Percentiles rank a stretch among this genome's conserved stretches.
phyloP scores from a whole-genome alignment of 2,888 invertebrate genomes.

The Meteorus colon region DNA sequence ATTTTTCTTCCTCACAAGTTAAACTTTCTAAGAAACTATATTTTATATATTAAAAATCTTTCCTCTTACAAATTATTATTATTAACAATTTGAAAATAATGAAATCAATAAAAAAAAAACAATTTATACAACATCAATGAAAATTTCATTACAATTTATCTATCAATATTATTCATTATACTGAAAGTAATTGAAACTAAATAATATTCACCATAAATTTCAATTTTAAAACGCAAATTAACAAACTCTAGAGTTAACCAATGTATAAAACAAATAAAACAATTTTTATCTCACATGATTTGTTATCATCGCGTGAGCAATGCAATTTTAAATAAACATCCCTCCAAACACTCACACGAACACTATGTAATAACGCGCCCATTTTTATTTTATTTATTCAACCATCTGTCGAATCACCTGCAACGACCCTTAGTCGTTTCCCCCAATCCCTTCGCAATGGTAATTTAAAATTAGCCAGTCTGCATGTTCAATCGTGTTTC shows the following conservation, averaged over 20 bases:
- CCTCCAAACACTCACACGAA: neutral
- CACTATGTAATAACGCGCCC: neutral
- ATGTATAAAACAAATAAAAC: neutral
- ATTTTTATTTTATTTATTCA: slow-evolving; percentile 2
- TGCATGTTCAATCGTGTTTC: neutral
- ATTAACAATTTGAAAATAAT: neutral
- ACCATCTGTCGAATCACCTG: neutral
- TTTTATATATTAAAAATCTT: neutral
- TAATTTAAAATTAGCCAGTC: slow-evolving; percentile 13
- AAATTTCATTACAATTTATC: too few species aligned
- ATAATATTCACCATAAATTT: too few species aligned
- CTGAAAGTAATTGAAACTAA: too few species aligned
- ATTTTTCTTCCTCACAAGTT: neutral
- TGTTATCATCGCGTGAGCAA: neutral
- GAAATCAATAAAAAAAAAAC: too few species aligned
- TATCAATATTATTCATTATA: too few species aligned
- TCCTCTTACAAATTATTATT: neutral
- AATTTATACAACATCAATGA: too few species aligned
- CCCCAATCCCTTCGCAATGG: too few species aligned
- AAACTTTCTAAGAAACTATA: neutral
- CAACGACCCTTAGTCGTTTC: too few species aligned
- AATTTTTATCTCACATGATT: neutral
- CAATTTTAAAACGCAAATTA: neutral
- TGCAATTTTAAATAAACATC: neutral
- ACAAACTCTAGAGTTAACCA: neutral